phyloP scores from a whole-genome alignment of 53 echinoderm and acorn worm genomes.

The Astropecten irregularis region DNA sequence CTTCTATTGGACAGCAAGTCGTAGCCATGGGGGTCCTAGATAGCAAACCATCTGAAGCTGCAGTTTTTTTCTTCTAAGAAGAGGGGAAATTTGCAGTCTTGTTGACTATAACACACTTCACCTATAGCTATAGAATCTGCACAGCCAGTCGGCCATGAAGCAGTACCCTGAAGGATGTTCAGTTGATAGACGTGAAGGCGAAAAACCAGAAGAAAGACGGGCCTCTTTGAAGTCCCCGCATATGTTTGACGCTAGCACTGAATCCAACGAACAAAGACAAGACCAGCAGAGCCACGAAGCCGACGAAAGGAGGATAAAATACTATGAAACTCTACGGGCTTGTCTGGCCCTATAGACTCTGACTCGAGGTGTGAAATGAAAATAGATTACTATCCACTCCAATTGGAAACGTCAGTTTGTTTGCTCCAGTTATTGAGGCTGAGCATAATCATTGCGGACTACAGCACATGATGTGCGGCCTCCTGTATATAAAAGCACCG shows the following conservation, averaged over 20 bases:
- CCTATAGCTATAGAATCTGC: constrained; percentile 16
- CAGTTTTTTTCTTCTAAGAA: background rate
- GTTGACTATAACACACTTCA: constrained; percentile 32
- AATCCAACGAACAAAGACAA: constrained; percentile 3
- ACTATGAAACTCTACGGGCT: too few relatives aligned
- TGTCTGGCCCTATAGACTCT: too few relatives aligned
- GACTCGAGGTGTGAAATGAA: constrained; percentile 8
- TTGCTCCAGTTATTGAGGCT: too few relatives aligned
- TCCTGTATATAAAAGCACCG: too few relatives aligned
- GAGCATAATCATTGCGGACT: too few relatives aligned
- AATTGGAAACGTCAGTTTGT: too few relatives aligned
- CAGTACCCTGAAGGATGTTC: constrained; percentile 28
- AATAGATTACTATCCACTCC: background rate
- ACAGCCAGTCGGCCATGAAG: constrained; percentile 36
- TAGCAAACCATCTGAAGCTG: background rate
- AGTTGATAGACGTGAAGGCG: constrained; percentile 7
- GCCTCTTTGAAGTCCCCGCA: constrained; percentile 36
- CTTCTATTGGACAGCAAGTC: too few relatives aligned
- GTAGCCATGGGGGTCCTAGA: too few relatives aligned
- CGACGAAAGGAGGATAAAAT: too few relatives aligned
- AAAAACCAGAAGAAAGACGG: background rate
- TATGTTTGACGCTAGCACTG: constrained; percentile 21
- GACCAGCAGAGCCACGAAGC: too few relatives aligned
- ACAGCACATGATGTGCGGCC: too few relatives aligned
- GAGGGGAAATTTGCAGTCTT: constrained; percentile 18